phyloP scores from a whole-genome alignment of 2,113 vertebrate genomes.

The Circaetus gallicus region DNA sequence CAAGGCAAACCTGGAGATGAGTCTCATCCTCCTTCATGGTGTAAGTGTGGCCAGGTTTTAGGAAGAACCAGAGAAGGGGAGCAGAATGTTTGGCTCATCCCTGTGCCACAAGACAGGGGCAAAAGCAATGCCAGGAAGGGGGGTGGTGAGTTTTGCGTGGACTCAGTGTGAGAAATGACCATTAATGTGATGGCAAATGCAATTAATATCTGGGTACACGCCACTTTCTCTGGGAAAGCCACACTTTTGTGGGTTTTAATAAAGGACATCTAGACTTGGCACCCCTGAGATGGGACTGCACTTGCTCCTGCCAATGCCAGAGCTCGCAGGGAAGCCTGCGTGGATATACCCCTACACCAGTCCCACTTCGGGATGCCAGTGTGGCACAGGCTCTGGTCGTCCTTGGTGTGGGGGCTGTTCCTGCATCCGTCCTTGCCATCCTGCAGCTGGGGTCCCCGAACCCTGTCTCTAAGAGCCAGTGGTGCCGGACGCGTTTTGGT shows the following conservation, averaged over 20 bases:
- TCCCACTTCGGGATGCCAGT: not conserved
- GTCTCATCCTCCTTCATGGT: not conserved
- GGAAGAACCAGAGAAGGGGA: not conserved
- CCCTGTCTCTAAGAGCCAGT: not conserved
- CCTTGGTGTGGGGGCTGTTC: not conserved
- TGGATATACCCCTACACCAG: not conserved
- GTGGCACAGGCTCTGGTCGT: not conserved
- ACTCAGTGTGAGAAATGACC: not conserved
- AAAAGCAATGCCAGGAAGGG: not conserved
- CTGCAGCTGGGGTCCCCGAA: too few species aligned
- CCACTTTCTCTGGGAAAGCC: not conserved
- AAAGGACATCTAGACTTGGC: not conserved
- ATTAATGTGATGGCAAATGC: not conserved
- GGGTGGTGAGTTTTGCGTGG: not conserved
- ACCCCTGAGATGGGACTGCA: not conserved
- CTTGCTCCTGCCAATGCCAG: not conserved
- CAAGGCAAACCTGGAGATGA: not conserved
- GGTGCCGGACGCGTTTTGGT: not conserved
- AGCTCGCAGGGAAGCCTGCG: accelerated
- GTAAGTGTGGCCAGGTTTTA: not conserved
- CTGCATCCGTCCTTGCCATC: not conserved
- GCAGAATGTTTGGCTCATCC: not conserved
- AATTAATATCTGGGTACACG: accelerated
- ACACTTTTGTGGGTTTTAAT: not conserved
- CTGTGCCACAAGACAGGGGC: not conserved